Base-by-base conservation (phyloP, 2,797 vertebrate species). In the Parotocinclus haroldoi region DNA sequence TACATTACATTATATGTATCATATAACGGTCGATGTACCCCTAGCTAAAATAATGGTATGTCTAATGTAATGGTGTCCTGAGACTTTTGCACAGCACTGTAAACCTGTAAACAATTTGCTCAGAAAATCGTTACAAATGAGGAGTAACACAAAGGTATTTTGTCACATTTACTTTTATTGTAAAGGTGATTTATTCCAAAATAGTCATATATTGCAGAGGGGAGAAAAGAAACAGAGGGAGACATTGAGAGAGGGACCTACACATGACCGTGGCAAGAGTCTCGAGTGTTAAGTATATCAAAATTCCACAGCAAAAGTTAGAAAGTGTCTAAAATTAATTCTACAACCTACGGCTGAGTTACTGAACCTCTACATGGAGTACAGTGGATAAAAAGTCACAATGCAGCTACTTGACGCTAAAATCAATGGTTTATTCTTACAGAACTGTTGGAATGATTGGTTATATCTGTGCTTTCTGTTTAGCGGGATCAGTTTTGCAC, bases 241-340 rank as follows among this genome's bases (percentile, higher is more conserved):
- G 45, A 65, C 59, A 72, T 1, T 42, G 54, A 51, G 57, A 69
- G 80, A 83, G 80, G 87, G 82, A 87, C 75, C 83, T 87, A 91
- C 85, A 89, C 79, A 82, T 81, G 88, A 89, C 86, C 92, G 92
- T 93, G 90, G 90, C 90, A 90, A 89, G 85, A 91, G 88, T 86
- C 77, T 78, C 72, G 84, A 79, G 71, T 86, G 83, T 81, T 75
- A 79, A 80, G 81, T 79, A 85, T 87, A 82, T 79, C 80, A 85
- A 86, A 79, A 84, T 85, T 87, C 74, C 81, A 88, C 82, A 78
- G 81, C 68, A 83, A 90, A 88, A 67, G 77, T 82, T 78, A 76
- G 63, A 72, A 79, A 83, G 77, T 73, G 71, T 78, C 57, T 56
- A 81, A 66, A 61, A 80, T 73, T 68, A 74, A 78, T 84, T 74